phyloP scores from a whole-genome alignment of 2,888 invertebrate genomes.

The Plebejus argus region DNA sequence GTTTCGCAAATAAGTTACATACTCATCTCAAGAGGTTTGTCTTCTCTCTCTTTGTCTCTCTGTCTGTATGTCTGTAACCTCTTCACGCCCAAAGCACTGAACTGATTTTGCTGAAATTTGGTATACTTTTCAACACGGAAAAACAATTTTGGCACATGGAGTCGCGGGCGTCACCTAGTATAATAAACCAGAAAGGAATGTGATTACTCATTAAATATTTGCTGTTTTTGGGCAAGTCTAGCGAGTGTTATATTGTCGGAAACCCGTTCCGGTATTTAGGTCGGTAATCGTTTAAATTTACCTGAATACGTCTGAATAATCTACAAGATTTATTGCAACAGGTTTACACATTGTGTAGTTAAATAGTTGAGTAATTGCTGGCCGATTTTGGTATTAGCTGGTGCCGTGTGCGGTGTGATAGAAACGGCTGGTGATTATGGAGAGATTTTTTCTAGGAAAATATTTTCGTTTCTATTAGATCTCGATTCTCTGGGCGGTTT shows the following conservation, averaged over 20 bases:
- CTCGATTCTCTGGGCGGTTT: too few species aligned
- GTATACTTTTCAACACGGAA: too few species aligned
- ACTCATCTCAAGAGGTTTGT: too few species aligned
- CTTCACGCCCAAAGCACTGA: too few species aligned
- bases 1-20: too few species aligned
- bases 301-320: conserved; percentile 5
- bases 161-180: background rate
- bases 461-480: too few species aligned
- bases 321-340: conserved; percentile 13
- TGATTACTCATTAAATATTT: background rate
- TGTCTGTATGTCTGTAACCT: too few species aligned
- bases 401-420: background rate
- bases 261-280: conserved; percentile 9
- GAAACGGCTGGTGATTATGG: background rate
- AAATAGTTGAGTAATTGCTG: background rate
- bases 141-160: background rate
- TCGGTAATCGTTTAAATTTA: background rate
- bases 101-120: too few species aligned
- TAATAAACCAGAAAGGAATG: background rate
- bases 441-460: background rate
- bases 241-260: background rate
- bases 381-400: background rate
- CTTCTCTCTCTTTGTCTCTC: too few species aligned
- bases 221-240: background rate
- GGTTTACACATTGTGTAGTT: background rate